Percentiles rank a stretch among this genome's conserved stretches.
Evolutionary conservation across 2,797 vertebrate genomes (phyloP).

Genomic region (Alectoris magna): DNA sequence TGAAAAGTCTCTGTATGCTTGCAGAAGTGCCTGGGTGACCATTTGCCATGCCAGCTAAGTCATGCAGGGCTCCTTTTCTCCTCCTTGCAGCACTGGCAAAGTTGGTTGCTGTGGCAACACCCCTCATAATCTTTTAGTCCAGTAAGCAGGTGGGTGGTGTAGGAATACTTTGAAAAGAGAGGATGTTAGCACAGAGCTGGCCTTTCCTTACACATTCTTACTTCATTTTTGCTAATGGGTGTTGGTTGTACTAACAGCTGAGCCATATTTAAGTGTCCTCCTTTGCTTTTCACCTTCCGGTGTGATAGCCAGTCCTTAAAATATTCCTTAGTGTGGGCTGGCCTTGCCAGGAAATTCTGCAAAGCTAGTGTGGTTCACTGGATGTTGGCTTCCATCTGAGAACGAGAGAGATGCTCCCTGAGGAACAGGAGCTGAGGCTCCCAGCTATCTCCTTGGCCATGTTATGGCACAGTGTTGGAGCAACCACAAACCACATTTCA

Average conservation of each 20-base stretch:
- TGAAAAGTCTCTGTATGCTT: background rate
- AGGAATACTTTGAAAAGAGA: background rate
- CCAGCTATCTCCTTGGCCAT: background rate
- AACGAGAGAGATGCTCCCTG: background rate
- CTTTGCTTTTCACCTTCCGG: background rate
- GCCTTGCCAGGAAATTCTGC: background rate
- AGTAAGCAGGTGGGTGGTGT: background rate
- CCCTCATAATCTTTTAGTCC: background rate
- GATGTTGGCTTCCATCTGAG: background rate
- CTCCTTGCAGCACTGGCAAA: background rate
- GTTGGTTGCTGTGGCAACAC: background rate
- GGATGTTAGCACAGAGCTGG: background rate
- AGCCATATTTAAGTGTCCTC: background rate
- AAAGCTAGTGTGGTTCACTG: background rate
- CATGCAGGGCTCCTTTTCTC: background rate
- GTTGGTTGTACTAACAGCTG: background rate
- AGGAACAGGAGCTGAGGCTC: background rate
- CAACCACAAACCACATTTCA: background rate
- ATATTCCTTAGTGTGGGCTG: background rate
- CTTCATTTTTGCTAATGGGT: background rate
- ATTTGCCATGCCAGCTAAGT: background rate
- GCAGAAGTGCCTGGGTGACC: background rate
- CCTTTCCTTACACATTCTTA: background rate
- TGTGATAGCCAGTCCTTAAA: background rate
- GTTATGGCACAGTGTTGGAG: background rate